A percentile compares a stretch with the other conserved stretches of the same genome.
phyloP scores from a whole-genome alignment of 2,888 invertebrate genomes.

The Mythimna ferrago region DNA sequence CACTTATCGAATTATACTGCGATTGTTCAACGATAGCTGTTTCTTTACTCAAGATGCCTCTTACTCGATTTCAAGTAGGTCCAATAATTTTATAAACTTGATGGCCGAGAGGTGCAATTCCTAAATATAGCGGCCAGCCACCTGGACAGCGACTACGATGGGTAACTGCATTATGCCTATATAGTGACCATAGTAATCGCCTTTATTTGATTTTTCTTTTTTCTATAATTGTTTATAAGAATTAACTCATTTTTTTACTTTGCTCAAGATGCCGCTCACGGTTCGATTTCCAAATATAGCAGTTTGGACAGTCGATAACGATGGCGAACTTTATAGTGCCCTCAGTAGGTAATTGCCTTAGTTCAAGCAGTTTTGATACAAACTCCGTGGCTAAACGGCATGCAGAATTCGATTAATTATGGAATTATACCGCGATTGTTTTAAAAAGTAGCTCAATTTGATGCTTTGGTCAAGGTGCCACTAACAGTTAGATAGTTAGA shows the following conservation, averaged over 20 bases:
- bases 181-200: conserved; percentile 59
- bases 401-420: conserved; percentile 30
- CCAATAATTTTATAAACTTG: not conserved
- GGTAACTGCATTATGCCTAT: too few relatives aligned
- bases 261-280: conserved; percentile 49
- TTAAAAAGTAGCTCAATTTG: conserved; percentile 24
- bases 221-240: not conserved
- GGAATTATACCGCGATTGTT: conserved; percentile 5
- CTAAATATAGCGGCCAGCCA: too few relatives aligned
- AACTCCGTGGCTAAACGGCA: conserved; percentile 25
- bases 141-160: too few relatives aligned
- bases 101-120: too few relatives aligned
- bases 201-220: not conserved
- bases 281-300: conserved; percentile 80
- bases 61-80: not conserved
- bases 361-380: conserved; percentile 31
- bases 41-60: conserved; percentile 9
- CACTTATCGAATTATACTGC: conserved; percentile 13
- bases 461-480: conserved; percentile 15
- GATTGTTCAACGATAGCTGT: conserved; percentile 2
- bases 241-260: too few relatives aligned
- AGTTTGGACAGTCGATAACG: conserved; percentile 64
- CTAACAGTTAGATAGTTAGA: not conserved
- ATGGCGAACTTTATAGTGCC: conserved; percentile 52
- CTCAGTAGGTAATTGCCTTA: conserved; percentile 52